Evolutionary conservation across 2,797 vertebrate species (phyloP).

Genomic region (Poecilia gillii): DNA sequence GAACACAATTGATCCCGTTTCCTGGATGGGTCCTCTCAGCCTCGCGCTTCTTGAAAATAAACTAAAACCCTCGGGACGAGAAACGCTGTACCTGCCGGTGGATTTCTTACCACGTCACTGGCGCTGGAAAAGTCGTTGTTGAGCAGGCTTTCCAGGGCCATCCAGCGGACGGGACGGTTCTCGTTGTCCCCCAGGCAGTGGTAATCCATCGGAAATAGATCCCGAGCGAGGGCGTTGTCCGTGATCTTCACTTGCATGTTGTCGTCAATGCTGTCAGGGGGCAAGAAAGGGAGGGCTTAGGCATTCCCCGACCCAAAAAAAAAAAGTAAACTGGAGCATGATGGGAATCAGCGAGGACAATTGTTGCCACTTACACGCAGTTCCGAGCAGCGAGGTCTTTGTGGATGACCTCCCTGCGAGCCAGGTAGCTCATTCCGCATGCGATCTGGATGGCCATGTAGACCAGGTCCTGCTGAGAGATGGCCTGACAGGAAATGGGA

Average conservation of each 20-base stretch:
- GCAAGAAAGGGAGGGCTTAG: background rate
- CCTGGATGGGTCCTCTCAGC: conserved; percentile 20
- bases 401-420: conserved; percentile 97
- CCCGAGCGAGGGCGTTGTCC: conserved; percentile 94
- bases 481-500: conserved; percentile 82
- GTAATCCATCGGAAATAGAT: conserved; percentile 99
- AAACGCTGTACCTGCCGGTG: background rate
- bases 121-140: conserved; percentile 99
- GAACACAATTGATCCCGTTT: conserved; percentile 36
- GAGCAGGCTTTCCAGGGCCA: conserved; percentile 97
- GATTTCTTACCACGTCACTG: conserved; percentile 92
- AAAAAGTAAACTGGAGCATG: conserved; percentile 9
- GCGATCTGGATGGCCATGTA: conserved; percentile 99
- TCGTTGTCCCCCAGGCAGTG: conserved; percentile 99
- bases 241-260: conserved; percentile 99
- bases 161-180: conserved; percentile 97
- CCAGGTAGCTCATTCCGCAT: conserved; percentile 98
- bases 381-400: conserved; percentile 98
- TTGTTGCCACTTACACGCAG: conserved; percentile 90
- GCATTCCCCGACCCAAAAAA: background rate
- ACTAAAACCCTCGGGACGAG: background rate
- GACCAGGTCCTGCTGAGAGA: conserved; percentile 98
- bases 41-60: conserved; percentile 2
- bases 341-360: background rate
- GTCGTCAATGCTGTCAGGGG: conserved; percentile 89